Evolutionary conservation across 2,888 invertebrate species (phyloP).

Genomic region (Sipunculus nudus): DNA sequence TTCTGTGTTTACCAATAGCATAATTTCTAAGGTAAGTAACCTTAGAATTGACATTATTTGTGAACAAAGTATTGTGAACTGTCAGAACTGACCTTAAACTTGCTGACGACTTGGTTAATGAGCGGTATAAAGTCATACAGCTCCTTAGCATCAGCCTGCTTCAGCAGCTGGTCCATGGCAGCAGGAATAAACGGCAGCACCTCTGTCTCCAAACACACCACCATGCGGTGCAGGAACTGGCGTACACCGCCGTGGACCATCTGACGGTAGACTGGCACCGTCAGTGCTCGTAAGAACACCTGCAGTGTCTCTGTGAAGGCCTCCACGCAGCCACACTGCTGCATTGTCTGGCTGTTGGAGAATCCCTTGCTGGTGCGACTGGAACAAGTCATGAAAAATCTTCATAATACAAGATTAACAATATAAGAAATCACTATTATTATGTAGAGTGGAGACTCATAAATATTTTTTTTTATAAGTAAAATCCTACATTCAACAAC

Average conservation of each 20-base stretch:
- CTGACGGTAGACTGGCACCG: slow-evolving; percentile 58
- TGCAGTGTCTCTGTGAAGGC: slow-evolving; percentile 69
- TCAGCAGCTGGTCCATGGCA: slow-evolving; percentile 69
- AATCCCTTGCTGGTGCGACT: slow-evolving; percentile 73
- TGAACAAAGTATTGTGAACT: too few relatives aligned
- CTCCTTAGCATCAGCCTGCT: slow-evolving; percentile 63
- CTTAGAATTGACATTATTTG: too few relatives aligned
- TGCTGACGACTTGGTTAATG: slow-evolving; percentile 71
- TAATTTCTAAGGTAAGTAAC: too few relatives aligned
- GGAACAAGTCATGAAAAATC: too few relatives aligned
- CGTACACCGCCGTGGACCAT: slow-evolving; percentile 67
- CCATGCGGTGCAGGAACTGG: slow-evolving; percentile 72
- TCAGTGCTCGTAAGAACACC: slow-evolving; percentile 69
- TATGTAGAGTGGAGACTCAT: too few relatives aligned
- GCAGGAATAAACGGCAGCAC: slow-evolving; percentile 70
- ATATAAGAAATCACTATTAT: too few relatives aligned
- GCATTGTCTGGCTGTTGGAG: slow-evolving; percentile 70
- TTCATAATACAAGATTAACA: too few relatives aligned
- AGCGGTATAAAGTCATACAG: slow-evolving; percentile 71
- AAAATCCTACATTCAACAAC: too few relatives aligned
- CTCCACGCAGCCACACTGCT: slow-evolving; percentile 68
- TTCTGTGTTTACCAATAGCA: too few relatives aligned
- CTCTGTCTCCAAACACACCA: slow-evolving; percentile 71
- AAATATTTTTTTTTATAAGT: too few relatives aligned
- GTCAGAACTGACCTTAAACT: slow-evolving; percentile 69